phyloP scores from a whole-genome alignment of 2,888 invertebrate species.

The Hyppa rectilinea region DNA sequence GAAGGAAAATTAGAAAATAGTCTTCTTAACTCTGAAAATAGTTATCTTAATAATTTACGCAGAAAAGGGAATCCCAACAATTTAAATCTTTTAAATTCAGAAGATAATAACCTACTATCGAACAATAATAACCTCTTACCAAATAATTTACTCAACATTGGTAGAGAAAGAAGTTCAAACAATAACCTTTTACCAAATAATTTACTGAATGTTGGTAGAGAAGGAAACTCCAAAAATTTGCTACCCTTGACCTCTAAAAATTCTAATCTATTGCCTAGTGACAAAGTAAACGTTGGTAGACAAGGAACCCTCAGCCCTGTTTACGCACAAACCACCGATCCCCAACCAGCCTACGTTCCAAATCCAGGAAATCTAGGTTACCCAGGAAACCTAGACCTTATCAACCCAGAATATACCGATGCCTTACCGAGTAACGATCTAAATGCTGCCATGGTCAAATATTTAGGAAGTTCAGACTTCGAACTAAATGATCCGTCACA shows the following conservation, averaged over 20 bases:
- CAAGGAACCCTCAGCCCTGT: neutral
- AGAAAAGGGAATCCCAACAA: neutral
- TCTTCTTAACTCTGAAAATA: neutral
- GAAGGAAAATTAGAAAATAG: conserved; percentile 5
- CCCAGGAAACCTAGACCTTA: neutral
- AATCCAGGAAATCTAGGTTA: neutral
- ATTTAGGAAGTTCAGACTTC: neutral
- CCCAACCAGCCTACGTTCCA: neutral
- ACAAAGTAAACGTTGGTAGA: neutral
- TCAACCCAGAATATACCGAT: neutral
- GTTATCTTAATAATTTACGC: neutral
- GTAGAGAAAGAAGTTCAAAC: no score
- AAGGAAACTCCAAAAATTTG: neutral
- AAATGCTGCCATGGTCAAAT: neutral
- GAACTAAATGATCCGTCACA: neutral
- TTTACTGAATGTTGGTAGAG: neutral
- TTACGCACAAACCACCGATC: neutral
- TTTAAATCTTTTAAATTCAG: neutral
- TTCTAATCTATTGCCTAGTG: neutral
- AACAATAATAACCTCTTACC: neutral
- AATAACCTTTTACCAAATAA: neutral
- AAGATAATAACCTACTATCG: no score
- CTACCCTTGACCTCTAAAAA: neutral
- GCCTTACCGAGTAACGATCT: neutral
- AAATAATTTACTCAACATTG: neutral